Percentiles rank a stretch among this genome's conserved stretches.
These are phyloP conservation scores for Struthio camelus DNA, from an alignment of 2,113 vertebrate species.

Conservation along the genomic window DNA sequence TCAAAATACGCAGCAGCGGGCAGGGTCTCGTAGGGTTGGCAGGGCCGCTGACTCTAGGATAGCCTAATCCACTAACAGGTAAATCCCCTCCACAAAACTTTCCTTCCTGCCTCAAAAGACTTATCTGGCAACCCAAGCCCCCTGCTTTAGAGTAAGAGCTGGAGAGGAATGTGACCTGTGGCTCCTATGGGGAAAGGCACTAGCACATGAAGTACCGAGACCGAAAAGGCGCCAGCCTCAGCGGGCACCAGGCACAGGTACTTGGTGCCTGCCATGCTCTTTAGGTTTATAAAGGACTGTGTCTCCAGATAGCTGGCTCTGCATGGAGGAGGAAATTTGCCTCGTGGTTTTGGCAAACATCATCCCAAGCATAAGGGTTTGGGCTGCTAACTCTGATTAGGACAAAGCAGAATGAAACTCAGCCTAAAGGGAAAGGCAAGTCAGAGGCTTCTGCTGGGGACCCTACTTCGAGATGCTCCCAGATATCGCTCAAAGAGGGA, in stretches of 20 bases:
- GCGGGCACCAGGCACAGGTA: neutral
- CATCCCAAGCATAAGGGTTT: neutral
- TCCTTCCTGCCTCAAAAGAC: slow-evolving; percentile 52
- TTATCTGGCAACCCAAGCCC: slow-evolving; percentile 35
- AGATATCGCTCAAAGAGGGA: neutral
- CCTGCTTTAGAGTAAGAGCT: slow-evolving; percentile 31
- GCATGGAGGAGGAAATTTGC: neutral
- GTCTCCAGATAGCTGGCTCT: neutral
- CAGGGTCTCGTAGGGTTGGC: neutral
- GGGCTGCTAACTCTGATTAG: neutral
- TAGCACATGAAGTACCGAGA: neutral
- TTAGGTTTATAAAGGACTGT: neutral
- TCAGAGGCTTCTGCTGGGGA: neutral
- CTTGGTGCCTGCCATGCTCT: neutral
- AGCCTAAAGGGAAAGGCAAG: neutral
- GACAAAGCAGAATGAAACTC: neutral
- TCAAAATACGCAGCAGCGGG: neutral
- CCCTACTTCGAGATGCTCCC: neutral
- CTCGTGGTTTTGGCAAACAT: neutral
- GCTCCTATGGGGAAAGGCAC: neutral
- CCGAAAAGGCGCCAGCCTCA: neutral
- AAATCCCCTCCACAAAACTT: slow-evolving; percentile 58
- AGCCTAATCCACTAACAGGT: slow-evolving; percentile 49
- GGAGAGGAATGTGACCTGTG: slow-evolving; percentile 37
- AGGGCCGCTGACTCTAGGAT: neutral